A percentile compares a stretch with the other conserved stretches of the same genome.
phyloP scores from a whole-genome alignment of 2,113 vertebrate species.

The Pluvianellus socialis region DNA sequence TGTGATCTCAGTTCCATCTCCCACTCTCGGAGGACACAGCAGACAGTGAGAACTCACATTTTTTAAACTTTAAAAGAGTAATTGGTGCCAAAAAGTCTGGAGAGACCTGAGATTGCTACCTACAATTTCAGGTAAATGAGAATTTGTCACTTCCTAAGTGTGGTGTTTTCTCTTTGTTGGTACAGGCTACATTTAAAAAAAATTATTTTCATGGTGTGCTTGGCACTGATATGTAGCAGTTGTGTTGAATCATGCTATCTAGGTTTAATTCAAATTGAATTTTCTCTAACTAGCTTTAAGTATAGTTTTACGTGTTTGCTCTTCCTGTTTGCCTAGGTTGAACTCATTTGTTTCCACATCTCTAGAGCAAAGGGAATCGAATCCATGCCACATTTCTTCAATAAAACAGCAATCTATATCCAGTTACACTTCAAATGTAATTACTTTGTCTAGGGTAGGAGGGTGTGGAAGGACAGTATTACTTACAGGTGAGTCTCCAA shows the following conservation, averaged over 20 bases:
- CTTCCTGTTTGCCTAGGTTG: background rate
- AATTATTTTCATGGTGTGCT: background rate
- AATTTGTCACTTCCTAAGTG: background rate
- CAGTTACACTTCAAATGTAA: background rate
- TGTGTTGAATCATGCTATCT: background rate
- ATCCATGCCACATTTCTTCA: background rate
- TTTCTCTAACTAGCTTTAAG: background rate
- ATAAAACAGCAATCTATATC: background rate
- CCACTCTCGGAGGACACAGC: rapidly evolving
- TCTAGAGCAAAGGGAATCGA: background rate
- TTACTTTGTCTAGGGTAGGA: background rate
- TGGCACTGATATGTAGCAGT: background rate
- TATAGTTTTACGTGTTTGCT: background rate
- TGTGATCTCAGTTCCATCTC: background rate
- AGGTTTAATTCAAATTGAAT: background rate
- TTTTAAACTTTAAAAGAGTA: background rate
- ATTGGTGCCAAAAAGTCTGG: background rate
- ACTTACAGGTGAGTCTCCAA: background rate
- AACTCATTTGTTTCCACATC: background rate
- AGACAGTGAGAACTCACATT: background rate
- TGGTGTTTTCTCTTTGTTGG: background rate
- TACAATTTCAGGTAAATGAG: background rate
- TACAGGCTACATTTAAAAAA: background rate
- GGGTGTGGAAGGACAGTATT: background rate
- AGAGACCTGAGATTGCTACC: background rate